phyloP scores from a whole-genome alignment of 30 jellyfish, hydroid and myxozoan species.

The Pelagia noctiluca region DNA sequence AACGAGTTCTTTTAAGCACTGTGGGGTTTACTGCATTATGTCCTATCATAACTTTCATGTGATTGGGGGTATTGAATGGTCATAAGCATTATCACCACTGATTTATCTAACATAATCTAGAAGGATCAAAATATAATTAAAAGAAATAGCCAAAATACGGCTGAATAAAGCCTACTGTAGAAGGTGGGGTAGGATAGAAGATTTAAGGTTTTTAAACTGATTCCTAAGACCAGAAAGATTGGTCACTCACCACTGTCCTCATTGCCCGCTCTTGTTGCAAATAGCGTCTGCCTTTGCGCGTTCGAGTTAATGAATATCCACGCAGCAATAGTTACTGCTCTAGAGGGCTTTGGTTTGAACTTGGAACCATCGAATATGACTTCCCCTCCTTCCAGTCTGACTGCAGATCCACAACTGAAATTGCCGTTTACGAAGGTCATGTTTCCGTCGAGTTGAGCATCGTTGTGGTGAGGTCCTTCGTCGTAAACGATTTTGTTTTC shows the following conservation, averaged over 20 bases:
- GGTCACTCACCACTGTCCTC: conserved; percentile 25
- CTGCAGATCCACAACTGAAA: conserved; percentile 91
- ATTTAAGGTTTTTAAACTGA: too few relatives aligned
- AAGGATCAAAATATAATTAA: too few relatives aligned
- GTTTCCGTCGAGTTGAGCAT: conserved; percentile 79
- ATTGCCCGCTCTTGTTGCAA: conserved; percentile 80
- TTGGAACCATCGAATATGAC: conserved; percentile 75
- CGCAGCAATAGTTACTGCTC: conserved; percentile 91
- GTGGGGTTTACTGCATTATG: too few relatives aligned
- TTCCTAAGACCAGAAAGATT: background rate
- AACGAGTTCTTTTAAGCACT: too few relatives aligned
- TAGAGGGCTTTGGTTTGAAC: conserved; percentile 77
- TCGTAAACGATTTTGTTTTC: conserved; percentile 77
- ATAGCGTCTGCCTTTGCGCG: conserved; percentile 71
- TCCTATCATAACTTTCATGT: too few relatives aligned
- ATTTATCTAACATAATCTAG: too few relatives aligned
- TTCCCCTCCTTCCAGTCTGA: conserved; percentile 80
- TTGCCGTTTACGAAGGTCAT: conserved; percentile 79
- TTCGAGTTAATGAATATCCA: conserved; percentile 82
- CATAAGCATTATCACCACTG: too few relatives aligned
- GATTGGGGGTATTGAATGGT: too few relatives aligned
- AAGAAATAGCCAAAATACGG: background rate
- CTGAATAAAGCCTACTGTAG: background rate
- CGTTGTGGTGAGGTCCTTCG: conserved; percentile 93
- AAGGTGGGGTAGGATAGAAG: too few relatives aligned